These are phyloP conservation scores for Panthera leo DNA, from an alignment of 2,113 vertebrate species.

Conservation along the genomic window DNA sequence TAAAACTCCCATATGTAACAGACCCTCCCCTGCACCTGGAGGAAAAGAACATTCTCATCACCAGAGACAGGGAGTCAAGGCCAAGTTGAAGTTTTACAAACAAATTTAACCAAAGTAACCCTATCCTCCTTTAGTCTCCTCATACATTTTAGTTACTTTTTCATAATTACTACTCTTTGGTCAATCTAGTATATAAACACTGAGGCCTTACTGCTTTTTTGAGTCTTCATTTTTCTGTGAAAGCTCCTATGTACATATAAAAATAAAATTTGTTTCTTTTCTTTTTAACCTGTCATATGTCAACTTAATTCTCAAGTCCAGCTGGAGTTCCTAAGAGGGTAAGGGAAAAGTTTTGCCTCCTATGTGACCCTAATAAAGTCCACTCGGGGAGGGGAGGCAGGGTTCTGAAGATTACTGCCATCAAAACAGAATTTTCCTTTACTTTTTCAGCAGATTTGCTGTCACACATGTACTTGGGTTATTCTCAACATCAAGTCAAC, in stretches of 20 bases:
- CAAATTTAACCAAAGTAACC: neutral
- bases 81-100: neutral
- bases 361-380: neutral
- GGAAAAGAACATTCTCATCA: neutral
- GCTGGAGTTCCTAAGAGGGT: neutral
- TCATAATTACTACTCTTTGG: neutral
- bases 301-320: neutral
- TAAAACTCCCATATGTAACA: neutral
- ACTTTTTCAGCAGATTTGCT: neutral
- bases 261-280: neutral
- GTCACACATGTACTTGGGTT: neutral
- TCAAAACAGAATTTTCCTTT: neutral
- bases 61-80: neutral
- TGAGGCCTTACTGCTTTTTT: neutral
- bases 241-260: neutral
- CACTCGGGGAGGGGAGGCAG: too few species aligned
- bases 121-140: neutral
- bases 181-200: neutral
- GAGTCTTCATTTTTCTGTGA: neutral
- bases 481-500: neutral
- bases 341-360: neutral
- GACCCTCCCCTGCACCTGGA: neutral
- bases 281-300: neutral
- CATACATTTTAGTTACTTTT: neutral
- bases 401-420: neutral